Percentiles rank a stretch among this genome's conserved stretches.
These are phyloP conservation scores for Arge pagana DNA, from an alignment of 2,888 invertebrate species.

Conservation along the genomic window DNA sequence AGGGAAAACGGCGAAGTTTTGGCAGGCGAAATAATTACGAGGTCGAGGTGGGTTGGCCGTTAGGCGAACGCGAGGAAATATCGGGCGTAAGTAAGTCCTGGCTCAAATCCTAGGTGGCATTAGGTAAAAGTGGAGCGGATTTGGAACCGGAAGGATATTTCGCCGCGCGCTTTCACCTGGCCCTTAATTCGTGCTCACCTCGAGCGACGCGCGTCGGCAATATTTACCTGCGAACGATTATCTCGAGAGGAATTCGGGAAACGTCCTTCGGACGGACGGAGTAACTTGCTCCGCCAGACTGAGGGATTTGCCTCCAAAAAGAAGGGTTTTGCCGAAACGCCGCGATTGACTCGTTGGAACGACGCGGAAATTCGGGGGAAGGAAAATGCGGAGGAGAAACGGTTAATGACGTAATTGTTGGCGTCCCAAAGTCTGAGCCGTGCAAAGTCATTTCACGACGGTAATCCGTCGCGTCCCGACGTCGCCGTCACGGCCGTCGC, in stretches of 20 bases:
- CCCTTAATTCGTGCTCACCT: neutral
- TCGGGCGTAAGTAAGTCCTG: too few relatives aligned
- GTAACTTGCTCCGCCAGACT: too few relatives aligned
- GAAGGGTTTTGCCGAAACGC: too few relatives aligned
- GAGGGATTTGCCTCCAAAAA: too few relatives aligned
- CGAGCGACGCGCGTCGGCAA: neutral
- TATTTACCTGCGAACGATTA: neutral
- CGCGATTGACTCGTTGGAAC: neutral
- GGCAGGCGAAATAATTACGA: too few relatives aligned
- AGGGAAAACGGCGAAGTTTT: too few relatives aligned
- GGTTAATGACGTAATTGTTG: constrained; percentile 13
- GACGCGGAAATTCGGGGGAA: neutral
- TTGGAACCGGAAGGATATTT: constrained; percentile 19
- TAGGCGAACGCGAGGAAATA: too few relatives aligned
- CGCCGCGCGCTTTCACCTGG: constrained; percentile 3
- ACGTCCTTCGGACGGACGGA: neutral
- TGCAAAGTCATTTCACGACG: constrained; percentile 6
- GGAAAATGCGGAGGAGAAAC: neutral
- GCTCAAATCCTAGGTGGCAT: too few relatives aligned
- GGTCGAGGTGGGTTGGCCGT: too few relatives aligned
- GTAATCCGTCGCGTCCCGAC: constrained; percentile 13
- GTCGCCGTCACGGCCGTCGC: neutral
- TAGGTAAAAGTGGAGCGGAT: constrained; percentile 20
- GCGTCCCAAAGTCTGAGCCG: constrained; percentile 5
- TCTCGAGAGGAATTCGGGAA: too few relatives aligned